Evolutionary conservation across 2,888 invertebrate genomes (phyloP).

Genomic region (Ctenicera cuprea): DNA sequence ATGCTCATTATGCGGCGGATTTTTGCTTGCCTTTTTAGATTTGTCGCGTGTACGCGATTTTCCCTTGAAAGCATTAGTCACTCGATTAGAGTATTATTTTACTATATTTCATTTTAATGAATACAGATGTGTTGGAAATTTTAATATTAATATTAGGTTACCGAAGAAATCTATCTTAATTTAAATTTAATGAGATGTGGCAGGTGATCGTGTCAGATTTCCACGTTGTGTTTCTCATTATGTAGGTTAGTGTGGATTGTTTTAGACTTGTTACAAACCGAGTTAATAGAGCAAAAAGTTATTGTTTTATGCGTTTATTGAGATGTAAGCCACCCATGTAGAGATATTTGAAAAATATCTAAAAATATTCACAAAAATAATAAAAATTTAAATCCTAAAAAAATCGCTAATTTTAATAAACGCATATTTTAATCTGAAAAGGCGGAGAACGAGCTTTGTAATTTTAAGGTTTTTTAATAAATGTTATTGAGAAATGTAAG

Average conservation of each 20-base stretch:
- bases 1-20: not conserved
- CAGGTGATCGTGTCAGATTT: constrained; percentile 48
- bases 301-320: no score
- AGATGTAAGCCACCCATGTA: no score
- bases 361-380: no score
- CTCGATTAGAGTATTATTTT: constrained; percentile 38
- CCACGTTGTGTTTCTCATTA: constrained; percentile 30
- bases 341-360: no score
- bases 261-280: not conserved
- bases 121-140: constrained; percentile 44
- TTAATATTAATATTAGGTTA: constrained; percentile 48
- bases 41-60: constrained; percentile 12
- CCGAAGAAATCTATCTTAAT: constrained; percentile 49
- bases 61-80: not conserved
- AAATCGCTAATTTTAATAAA: no score
- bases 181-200: constrained; percentile 50
- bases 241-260: constrained; percentile 36
- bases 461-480: no score
- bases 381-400: no score
- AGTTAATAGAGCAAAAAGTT: no score
- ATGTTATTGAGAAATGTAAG: no score
- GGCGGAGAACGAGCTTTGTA: no score
- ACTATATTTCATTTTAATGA: constrained; percentile 41
- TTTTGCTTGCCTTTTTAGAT: constrained; percentile 1
- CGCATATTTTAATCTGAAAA: no score